phyloP scores from a whole-genome alignment of 2,113 vertebrate species.

The Nerophis lumbriciformis region DNA sequence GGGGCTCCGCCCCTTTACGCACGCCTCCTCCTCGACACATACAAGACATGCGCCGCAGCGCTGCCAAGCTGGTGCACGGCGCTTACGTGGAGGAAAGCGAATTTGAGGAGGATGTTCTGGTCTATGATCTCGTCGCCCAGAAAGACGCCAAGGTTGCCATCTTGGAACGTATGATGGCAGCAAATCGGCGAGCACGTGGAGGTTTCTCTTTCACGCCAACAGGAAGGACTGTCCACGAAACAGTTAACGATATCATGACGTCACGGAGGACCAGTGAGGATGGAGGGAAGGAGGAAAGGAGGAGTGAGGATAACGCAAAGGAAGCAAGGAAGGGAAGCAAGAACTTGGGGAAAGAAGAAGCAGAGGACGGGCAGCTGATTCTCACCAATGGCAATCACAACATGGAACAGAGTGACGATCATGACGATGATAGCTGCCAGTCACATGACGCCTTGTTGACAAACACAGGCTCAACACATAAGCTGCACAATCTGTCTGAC shows the following conservation, averaged over 20 bases:
- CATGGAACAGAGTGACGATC: conserved; percentile 18
- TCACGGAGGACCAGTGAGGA: conserved; percentile 45
- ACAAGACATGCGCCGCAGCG: conserved; percentile 86
- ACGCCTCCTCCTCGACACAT: conserved; percentile 84
- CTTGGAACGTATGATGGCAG: conserved; percentile 33
- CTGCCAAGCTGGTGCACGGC: conserved; percentile 79
- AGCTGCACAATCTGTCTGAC: background rate
- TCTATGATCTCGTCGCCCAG: conserved; percentile 85
- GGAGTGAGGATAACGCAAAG: conserved; percentile 18
- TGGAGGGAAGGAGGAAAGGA: conserved; percentile 31
- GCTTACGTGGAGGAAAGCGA: conserved; percentile 90
- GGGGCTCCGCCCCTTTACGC: conserved; percentile 34
- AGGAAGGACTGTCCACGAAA: conserved; percentile 40
- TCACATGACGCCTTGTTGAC: background rate
- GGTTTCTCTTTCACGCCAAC: conserved; percentile 4
- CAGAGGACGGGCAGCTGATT: background rate
- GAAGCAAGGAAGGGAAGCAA: conserved; percentile 13
- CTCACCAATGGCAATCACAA: conserved; percentile 48
- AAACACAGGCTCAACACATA: background rate
- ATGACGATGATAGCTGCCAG: conserved; percentile 12
- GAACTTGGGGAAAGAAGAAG: conserved; percentile 13
- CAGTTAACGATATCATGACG: conserved; percentile 48
- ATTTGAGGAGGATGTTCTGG: conserved; percentile 88
- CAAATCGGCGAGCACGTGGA: background rate
- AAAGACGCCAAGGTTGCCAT: conserved; percentile 73